Evolutionary conservation across 1,140 invertebrate species (phyloP), one percentile per base, ranked within the genome.

Genomic region (Onthophagus taurus): DNA sequence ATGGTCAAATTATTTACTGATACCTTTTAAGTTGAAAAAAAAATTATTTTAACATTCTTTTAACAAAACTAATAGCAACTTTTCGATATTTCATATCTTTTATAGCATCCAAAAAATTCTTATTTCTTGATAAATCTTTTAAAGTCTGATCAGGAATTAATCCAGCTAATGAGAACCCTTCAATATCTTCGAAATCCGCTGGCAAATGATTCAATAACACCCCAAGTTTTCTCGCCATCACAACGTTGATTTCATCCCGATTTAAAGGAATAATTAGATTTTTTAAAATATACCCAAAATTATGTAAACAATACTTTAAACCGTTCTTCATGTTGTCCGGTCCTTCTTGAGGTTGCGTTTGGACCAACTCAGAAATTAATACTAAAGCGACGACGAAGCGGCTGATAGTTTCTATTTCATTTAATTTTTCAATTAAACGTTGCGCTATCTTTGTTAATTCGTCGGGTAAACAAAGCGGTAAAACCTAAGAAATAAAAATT

Each of bases 51-150:
- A 57, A 18, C 38, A 63, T 57, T 51, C 53, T 58, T 41, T 60
- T 48, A 11, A 55, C 55, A 11, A 64, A 42, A 8, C 51, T 51
- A 52, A 57, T 52, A 24, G 55, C 51, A 8, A 64, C 31, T 9
- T 48, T 31, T 8, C 41, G 31, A 48, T 61, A 53, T 9, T 57
- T 51, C 11, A 64, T 55, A 6, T 44, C 19, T 6, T 47, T 21
- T 14, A 64, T 37, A 7, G 41, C 38, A 3, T 31, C 44, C 17
- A 58, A 20, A 48, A 64, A 61, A 20, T 56, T 36, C 39, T 54
- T 52, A 50, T 64, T 54, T 16, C 50, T 18, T 21, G 34, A 48
- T 9, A 62, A 43, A 13, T 21, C 35, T 24, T 48, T 52, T 8
- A 60, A 31, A n/a, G 52, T 44, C 12, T 44, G n/a, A 5, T 52